Conservation (phyloP, 2,113 vertebrate genomes). For the Halcyon senegalensis region DNA sequence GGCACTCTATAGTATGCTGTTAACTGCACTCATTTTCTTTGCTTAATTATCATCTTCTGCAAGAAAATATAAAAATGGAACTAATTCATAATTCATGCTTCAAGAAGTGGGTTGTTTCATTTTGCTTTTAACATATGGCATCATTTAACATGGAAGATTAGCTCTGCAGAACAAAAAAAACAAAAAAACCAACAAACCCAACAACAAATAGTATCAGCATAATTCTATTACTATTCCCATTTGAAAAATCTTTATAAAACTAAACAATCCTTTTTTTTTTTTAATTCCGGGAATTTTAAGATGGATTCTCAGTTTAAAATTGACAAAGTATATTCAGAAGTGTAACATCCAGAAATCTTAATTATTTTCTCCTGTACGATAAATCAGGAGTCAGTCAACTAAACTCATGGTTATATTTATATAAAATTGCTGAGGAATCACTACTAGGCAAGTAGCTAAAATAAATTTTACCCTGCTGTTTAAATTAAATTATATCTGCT, state of each 20-base stretch:
- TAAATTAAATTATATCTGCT: background rate
- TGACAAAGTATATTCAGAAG: background rate
- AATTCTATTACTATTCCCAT: background rate
- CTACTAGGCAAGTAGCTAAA: background rate
- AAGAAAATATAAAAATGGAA: slow-evolving; percentile 23
- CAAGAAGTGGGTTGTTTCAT: background rate
- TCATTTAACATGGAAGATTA: background rate
- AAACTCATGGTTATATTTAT: background rate
- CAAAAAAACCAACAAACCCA: background rate
- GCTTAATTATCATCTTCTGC: slow-evolving; percentile 4
- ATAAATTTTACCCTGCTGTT: background rate
- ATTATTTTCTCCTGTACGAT: background rate
- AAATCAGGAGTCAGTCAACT: background rate
- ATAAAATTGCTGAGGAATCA: background rate
- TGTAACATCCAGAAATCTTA: background rate
- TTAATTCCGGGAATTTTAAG: background rate
- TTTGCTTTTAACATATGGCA: slow-evolving; percentile 43
- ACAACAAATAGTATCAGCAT: background rate
- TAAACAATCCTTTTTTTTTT: background rate
- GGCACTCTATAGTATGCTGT: background rate
- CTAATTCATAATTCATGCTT: slow-evolving; percentile 38
- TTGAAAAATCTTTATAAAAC: background rate
- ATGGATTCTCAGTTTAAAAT: background rate
- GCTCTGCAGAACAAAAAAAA: background rate
- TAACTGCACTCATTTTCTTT: background rate